Percentiles rank a stretch among this genome's conserved stretches.
Conservation (phyloP, 2,888 invertebrate species). For the Meiosimyza platycephala region DNA sequence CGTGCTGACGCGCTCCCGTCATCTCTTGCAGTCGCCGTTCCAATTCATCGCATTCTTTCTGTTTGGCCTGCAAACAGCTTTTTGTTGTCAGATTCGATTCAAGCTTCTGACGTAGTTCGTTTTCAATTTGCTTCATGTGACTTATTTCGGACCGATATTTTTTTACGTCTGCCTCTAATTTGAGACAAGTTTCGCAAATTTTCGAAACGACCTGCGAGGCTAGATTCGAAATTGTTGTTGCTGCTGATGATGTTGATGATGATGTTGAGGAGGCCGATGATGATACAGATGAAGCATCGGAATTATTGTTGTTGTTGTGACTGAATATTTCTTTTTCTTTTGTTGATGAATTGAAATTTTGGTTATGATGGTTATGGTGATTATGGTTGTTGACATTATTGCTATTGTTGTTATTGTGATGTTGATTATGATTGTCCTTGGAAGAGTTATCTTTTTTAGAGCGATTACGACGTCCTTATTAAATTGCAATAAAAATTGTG, state of each 20-base stretch:
- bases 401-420: constrained; percentile 49
- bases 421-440: constrained; percentile 66
- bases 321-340: constrained; percentile 32
- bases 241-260: constrained; percentile 55
- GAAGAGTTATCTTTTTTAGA: constrained; percentile 63
- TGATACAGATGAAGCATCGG: constrained; percentile 46
- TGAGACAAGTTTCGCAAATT: constrained; percentile 66
- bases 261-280: constrained; percentile 60
- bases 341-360: constrained; percentile 39
- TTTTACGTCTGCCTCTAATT: constrained; percentile 65
- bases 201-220: constrained; percentile 66
- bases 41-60: constrained; percentile 83
- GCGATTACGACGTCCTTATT: constrained; percentile 65
- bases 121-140: constrained; percentile 67
- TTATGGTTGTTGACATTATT: constrained; percentile 46
- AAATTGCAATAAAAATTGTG: neutral
- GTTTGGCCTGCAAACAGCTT: constrained; percentile 81
- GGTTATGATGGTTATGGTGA: constrained; percentile 41
- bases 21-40: constrained; percentile 85
- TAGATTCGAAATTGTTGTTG: constrained; percentile 61
- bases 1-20: constrained; percentile 78
- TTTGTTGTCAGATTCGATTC: constrained; percentile 75
- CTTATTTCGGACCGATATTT: constrained; percentile 65
- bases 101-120: constrained; percentile 67
- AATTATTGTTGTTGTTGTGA: constrained; percentile 41